Conservation (phyloP, 2,113 vertebrate species). For the Tympanuchus pallidicinctus region DNA sequence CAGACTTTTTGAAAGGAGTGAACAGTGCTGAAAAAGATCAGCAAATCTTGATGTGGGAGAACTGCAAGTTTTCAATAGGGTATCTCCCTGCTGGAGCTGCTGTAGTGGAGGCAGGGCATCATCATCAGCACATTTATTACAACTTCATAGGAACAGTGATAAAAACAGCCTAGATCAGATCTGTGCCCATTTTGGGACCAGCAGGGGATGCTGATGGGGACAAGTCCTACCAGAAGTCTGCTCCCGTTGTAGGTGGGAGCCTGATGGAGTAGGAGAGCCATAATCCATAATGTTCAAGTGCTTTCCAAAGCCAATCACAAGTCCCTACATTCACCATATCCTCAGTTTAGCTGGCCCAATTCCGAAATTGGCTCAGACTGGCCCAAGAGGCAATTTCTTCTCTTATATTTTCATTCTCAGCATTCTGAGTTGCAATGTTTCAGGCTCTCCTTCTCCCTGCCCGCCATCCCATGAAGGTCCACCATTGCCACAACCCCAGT, state of each 20-base stretch:
- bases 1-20: neutral
- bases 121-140: neutral
- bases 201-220: neutral
- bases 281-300: neutral
- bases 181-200: neutral
- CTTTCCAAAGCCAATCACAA: neutral
- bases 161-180: neutral
- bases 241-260: neutral
- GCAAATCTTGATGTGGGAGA: neutral
- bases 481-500: neutral
- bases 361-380: neutral
- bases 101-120: neutral
- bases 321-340: neutral
- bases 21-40: neutral
- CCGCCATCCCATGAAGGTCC: neutral
- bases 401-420: neutral
- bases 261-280: neutral
- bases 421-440: accelerated
- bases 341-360: neutral
- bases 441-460: neutral
- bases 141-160: neutral
- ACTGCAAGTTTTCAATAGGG: neutral
- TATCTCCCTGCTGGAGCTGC: neutral
- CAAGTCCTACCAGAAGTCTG: neutral
- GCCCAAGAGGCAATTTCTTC: neutral